Evolutionary conservation across 2,113 vertebrate genomes (phyloP), one percentile per base, ranked within the genome.

Genomic region (Dipodomys merriami): DNA sequence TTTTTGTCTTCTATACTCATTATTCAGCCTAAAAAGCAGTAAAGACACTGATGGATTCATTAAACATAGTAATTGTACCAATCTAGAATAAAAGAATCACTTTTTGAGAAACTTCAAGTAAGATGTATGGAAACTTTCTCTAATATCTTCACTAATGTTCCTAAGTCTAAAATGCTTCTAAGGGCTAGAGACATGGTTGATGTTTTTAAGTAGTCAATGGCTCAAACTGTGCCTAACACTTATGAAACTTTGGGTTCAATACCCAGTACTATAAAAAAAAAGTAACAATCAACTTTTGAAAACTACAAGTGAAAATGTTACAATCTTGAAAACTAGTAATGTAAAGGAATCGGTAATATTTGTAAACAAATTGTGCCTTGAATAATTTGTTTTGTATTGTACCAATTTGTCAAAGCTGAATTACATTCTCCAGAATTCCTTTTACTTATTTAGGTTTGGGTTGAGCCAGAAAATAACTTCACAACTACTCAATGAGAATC

Each of bases 311-410:
- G 78, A 86, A 67, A 64, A 90, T 86, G 71, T 90, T 77, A 49
- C 46, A 46, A 67, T 65, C 65, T 62, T 83, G 5, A 86, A 82
- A 83, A 46, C 15, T 83, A 20, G 33, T 88, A 73, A 86, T 76
- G 74, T 62, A 60, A 78, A 57, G 62, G 3, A 76, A 89, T 35
- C 18, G 20, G 19, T 62, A 6, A 27, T 30, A 13, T 68, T 65
- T 15, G 8, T 78, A 74, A 77, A 49, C 6, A 39, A 79, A 78
- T 2, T 83, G 3, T 19, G 74, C 29, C 27, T 33, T 78, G 23
- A 77, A n/a, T 91, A 82, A 87, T 35, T 88, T n/a, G 30, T 6
- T 83, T 79, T 88, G 33, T 16, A 57, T 76, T 84, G 19, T n/a
- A 30, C 30, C 22, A 79, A 25, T 11, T 53, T 82, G n/a, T 20